Evolutionary conservation across 2,888 invertebrate genomes (phyloP).

Genomic region (Argyresthia albistria): DNA sequence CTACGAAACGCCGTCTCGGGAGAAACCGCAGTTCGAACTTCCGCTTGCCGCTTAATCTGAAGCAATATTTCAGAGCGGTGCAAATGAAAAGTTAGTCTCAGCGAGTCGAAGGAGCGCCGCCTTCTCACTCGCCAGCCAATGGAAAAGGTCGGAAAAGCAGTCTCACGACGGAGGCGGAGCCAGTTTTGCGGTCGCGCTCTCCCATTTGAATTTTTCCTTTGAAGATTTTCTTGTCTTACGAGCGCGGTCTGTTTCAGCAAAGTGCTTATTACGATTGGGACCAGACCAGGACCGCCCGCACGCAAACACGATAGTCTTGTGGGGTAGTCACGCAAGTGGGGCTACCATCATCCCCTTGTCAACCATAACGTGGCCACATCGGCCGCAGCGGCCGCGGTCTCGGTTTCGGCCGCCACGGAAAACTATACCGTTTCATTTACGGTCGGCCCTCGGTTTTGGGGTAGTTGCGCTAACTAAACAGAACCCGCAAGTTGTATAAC

Average conservation of each 20-base stretch:
- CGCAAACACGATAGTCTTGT: no score
- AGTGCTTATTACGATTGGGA: background rate
- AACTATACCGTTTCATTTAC: slow-evolving; percentile 68
- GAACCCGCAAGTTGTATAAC: slow-evolving; percentile 58
- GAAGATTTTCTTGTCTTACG: slow-evolving; percentile 60
- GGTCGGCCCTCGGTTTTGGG: slow-evolving; percentile 60
- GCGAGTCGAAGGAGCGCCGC: slow-evolving; percentile 57
- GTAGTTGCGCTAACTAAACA: slow-evolving; percentile 53
- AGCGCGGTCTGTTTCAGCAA: slow-evolving; percentile 20
- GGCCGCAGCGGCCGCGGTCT: slow-evolving; percentile 28
- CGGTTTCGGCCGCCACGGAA: slow-evolving; percentile 51
- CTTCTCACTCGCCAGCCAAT: slow-evolving; percentile 60
- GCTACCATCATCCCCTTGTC: slow-evolving; percentile 62
- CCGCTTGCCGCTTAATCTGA: slow-evolving; percentile 57
- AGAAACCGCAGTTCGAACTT: slow-evolving; percentile 57
- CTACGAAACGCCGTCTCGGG: slow-evolving; percentile 42
- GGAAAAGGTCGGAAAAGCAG: slow-evolving; percentile 64
- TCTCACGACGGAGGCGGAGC: slow-evolving; percentile 60
- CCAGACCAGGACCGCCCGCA: background rate
- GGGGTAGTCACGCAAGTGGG: slow-evolving; percentile 27
- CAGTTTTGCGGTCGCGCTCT: slow-evolving; percentile 46
- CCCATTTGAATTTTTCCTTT: slow-evolving; percentile 65
- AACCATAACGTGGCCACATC: slow-evolving; percentile 64
- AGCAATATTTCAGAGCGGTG: slow-evolving; percentile 65
- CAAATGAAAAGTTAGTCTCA: slow-evolving; percentile 68